These are phyloP conservation scores for Hucho hucho DNA, from an alignment of 2,113 vertebrate species.

Conservation along the genomic window DNA sequence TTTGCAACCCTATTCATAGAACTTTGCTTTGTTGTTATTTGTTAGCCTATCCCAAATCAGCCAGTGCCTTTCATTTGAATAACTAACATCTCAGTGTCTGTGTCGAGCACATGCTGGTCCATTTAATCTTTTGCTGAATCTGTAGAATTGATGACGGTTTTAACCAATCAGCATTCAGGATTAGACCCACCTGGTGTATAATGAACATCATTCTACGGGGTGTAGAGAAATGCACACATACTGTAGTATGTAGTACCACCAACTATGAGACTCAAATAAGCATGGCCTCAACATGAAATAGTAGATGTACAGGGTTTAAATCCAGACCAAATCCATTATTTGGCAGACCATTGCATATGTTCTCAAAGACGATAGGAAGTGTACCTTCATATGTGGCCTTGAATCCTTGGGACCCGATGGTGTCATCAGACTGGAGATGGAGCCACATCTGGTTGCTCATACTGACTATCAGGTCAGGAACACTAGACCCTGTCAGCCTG, in stretches of 20 bases:
- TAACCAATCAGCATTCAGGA: no score
- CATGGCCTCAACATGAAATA: not conserved
- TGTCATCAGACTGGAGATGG: constrained; percentile 96
- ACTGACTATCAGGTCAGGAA: constrained; percentile 97
- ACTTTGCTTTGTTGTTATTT: constrained; percentile 22
- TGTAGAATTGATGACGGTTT: not conserved
- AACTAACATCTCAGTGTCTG: constrained; percentile 4
- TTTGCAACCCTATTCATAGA: not conserved
- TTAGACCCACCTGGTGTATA: no score
- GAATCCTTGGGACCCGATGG: constrained; percentile 95
- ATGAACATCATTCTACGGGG: no score
- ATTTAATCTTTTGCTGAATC: constrained; percentile 26
- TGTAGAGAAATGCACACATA: no score
- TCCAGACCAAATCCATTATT: no score
- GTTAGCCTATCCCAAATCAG: constrained; percentile 20
- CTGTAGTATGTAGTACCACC: no score
- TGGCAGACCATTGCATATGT: no score
- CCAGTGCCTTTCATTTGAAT: no score
- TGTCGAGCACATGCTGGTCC: constrained; percentile 22
- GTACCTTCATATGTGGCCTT: constrained; percentile 98
- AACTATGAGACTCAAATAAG: no score
- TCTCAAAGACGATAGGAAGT: no score
- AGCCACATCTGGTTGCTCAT: constrained; percentile 99
- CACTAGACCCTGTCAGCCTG: constrained; percentile 92
- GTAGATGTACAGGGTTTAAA: constrained; percentile 2